Evolutionary conservation across 2,797 vertebrate genomes (phyloP).

Genomic region (Muraenolepis orangiensis): DNA sequence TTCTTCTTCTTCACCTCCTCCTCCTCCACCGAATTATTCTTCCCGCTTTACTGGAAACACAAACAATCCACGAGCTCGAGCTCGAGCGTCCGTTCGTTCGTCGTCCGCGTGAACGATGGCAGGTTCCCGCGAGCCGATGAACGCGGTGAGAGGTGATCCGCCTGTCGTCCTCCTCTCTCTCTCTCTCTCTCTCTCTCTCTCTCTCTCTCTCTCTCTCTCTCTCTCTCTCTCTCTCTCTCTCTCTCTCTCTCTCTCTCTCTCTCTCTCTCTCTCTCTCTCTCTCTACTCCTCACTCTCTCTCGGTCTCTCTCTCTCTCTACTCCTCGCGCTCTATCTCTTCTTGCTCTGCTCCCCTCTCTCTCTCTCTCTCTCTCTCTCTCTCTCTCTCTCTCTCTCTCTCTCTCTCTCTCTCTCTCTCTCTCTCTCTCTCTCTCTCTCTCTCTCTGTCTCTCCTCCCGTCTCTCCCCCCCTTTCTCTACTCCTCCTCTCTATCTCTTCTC

Average conservation of each 20-base stretch:
- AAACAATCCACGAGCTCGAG: constrained; percentile 41
- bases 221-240: neutral
- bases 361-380: neutral
- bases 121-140: constrained; percentile 39
- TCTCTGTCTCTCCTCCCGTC: constrained; percentile 62
- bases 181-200: constrained; percentile 23
- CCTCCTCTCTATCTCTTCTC: too few relatives aligned
- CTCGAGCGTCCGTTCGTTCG: constrained; percentile 38
- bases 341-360: neutral
- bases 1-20: constrained; percentile 19
- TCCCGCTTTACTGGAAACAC: constrained; percentile 11
- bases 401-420: neutral
- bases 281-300: too few relatives aligned
- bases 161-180: constrained; percentile 47
- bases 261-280: too few relatives aligned
- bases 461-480: too few relatives aligned
- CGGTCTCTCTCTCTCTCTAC: too few relatives aligned
- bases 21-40: too few relatives aligned
- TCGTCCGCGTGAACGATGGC: constrained; percentile 50
- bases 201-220: neutral
- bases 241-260: neutral
- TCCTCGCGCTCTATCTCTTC: too few relatives aligned
- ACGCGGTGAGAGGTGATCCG: constrained; percentile 62
- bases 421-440: constrained; percentile 41
- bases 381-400: neutral